A percentile compares a stretch with the other conserved stretches of the same genome.
Evolutionary conservation across 2,888 invertebrate genomes (phyloP).

Genomic region (Coenonympha glycerion): DNA sequence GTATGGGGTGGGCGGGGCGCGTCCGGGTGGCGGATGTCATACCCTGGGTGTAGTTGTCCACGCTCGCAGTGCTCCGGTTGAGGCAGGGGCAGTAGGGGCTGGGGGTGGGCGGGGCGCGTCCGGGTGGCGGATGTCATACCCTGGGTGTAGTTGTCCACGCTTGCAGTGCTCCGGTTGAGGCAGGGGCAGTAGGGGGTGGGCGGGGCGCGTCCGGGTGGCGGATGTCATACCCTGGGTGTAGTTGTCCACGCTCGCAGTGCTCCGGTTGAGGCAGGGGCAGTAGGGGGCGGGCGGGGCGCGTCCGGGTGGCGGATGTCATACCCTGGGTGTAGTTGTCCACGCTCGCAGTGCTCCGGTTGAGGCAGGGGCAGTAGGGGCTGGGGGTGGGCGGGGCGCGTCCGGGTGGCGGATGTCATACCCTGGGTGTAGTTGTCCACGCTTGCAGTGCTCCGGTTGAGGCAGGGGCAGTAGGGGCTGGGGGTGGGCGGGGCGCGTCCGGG

Average conservation of each 20-base stretch:
- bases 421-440: slow-evolving; percentile 52
- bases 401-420: too few relatives aligned
- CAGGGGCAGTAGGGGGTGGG: slow-evolving; percentile 71
- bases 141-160: slow-evolving; percentile 52
- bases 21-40: slow-evolving; percentile 93
- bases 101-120: too few relatives aligned
- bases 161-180: slow-evolving; percentile 40
- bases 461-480: slow-evolving; percentile 71
- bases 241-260: slow-evolving; percentile 43
- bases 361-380: slow-evolving; percentile 69
- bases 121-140: too few relatives aligned
- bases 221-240: slow-evolving; percentile 48
- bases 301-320: too few relatives aligned
- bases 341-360: slow-evolving; percentile 41
- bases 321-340: too few relatives aligned
- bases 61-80: too few relatives aligned
- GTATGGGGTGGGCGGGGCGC: slow-evolving; percentile 78
- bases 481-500: slow-evolving; percentile 84
- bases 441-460: slow-evolving; percentile 42
- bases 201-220: too few relatives aligned
- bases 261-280: slow-evolving; percentile 61
- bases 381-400: too few relatives aligned
- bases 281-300: slow-evolving; percentile 69
- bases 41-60: too few relatives aligned
- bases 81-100: too few relatives aligned